These are phyloP conservation scores for Cantharis lateralis DNA, from an alignment of 2,888 invertebrate species.

Conservation along the genomic window DNA sequence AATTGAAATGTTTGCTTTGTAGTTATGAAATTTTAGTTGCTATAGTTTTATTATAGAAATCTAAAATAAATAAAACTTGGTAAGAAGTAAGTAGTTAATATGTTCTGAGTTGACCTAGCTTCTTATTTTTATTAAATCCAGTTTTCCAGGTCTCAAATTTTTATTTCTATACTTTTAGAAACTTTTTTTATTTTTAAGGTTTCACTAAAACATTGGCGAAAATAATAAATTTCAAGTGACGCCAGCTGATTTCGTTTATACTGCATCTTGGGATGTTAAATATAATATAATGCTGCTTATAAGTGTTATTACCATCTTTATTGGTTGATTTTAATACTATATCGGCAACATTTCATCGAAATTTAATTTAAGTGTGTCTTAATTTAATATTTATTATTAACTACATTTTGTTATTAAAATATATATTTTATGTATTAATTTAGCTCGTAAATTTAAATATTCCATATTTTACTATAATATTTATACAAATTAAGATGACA, in stretches of 20 bases:
- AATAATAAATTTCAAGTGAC: not conserved
- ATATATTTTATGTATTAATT: too few species aligned
- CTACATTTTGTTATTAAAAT: too few species aligned
- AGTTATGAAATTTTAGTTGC: too few species aligned
- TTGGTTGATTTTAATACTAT: not conserved
- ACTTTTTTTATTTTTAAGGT: not conserved
- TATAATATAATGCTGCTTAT: not conserved
- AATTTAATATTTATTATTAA: too few species aligned
- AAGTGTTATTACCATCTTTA: not conserved
- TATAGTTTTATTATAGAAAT: too few species aligned
- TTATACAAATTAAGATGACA: too few species aligned
- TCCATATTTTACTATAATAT: too few species aligned
- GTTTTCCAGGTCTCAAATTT: not conserved
- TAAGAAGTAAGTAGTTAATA: not conserved
- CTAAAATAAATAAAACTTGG: too few species aligned
- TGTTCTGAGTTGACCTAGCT: not conserved
- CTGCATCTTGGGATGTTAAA: not conserved
- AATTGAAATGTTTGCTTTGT: too few species aligned
- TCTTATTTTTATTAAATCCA: not conserved
- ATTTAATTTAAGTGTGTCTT: too few species aligned
- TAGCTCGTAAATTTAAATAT: too few species aligned
- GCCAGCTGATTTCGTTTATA: not conserved
- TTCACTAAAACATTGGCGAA: not conserved
- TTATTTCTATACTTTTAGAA: not conserved
- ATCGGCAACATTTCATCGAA: not conserved